Evolutionary conservation across 2,888 invertebrate species (phyloP).

Genomic region (Agrochola macilenta): DNA sequence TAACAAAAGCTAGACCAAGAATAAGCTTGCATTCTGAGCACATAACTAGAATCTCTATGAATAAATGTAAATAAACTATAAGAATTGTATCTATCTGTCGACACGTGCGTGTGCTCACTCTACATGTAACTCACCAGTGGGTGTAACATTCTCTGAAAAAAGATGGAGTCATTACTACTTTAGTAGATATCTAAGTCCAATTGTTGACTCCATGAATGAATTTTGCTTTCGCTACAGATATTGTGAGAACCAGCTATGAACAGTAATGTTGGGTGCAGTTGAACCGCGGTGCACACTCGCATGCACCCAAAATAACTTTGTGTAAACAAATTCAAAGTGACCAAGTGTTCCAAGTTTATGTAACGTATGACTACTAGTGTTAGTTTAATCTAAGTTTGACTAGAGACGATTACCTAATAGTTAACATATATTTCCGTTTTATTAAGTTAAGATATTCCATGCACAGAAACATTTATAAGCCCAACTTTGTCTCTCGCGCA

Average conservation of each 20-base stretch:
- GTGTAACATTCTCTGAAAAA: constrained; percentile 90
- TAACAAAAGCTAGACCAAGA: constrained; percentile 21
- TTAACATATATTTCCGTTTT: constrained; percentile 36
- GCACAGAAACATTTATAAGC: constrained; percentile 70
- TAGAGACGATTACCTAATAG: constrained; percentile 18
- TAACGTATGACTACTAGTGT: constrained; percentile 43
- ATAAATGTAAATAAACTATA: constrained; percentile 49
- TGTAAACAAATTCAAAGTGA: constrained; percentile 47
- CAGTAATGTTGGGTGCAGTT: constrained; percentile 65
- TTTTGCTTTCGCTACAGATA: constrained; percentile 77
- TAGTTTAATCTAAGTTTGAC: constrained; percentile 34
- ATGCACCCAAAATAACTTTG: constrained; percentile 67
- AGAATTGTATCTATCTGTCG: constrained; percentile 61
- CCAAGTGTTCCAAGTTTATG: constrained; percentile 34
- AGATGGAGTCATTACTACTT: constrained; percentile 90
- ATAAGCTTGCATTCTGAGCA: constrained; percentile 44
- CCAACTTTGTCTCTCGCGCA: constrained; percentile 48
- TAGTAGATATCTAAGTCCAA: constrained; percentile 82
- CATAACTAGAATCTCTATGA: constrained; percentile 42
- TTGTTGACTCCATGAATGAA: constrained; percentile 86
- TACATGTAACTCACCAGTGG: constrained; percentile 89
- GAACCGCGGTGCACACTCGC: constrained; percentile 58
- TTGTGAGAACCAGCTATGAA: constrained; percentile 63
- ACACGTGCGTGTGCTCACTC: constrained; percentile 82
- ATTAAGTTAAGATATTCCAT: constrained; percentile 62